phyloP scores from a whole-genome alignment of 2,888 invertebrate species.

The Lordiphosa fenestrarum region DNA sequence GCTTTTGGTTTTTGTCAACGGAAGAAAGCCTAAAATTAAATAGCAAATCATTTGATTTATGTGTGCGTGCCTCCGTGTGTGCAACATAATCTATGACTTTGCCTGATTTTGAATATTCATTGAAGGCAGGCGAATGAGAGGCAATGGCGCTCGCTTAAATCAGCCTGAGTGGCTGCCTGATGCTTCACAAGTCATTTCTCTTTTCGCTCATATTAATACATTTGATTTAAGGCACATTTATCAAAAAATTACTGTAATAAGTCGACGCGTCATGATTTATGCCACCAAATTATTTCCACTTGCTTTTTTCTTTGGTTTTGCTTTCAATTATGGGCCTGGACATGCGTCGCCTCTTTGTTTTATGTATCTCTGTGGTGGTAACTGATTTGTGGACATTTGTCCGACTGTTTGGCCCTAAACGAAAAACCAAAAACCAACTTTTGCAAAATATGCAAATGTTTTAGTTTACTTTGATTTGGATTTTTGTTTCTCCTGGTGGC shows the following conservation, averaged over 20 bases:
- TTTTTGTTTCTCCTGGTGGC: too few species aligned
- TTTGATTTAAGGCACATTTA: constrained; percentile 45
- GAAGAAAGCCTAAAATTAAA: constrained; percentile 48
- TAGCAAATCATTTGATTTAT: constrained; percentile 57
- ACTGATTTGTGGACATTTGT: too few species aligned
- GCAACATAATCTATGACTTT: constrained; percentile 17
- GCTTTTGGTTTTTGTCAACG: constrained; percentile 45
- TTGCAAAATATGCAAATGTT: too few species aligned
- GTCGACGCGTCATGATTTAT: constrained; percentile 36
- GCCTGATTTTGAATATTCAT: constrained; percentile 28
- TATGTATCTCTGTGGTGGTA: not conserved
- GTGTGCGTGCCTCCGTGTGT: constrained; percentile 10
- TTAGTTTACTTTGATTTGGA: too few species aligned
- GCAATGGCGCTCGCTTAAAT: not conserved
- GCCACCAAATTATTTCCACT: constrained; percentile 31
- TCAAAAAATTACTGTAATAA: constrained; percentile 47
- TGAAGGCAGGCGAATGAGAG: not conserved
- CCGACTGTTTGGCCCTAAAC: too few species aligned
- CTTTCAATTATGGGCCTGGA: constrained; percentile 38
- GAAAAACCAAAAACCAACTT: too few species aligned
- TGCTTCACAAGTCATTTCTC: not conserved
- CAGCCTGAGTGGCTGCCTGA: not conserved
- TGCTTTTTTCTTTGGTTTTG: constrained; percentile 22
- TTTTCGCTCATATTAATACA: constrained; percentile 25
- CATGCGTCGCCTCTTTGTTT: constrained; percentile 3